Conservation (phyloP, 2,888 invertebrate genomes). For the Microctonus brassicae region DNA sequence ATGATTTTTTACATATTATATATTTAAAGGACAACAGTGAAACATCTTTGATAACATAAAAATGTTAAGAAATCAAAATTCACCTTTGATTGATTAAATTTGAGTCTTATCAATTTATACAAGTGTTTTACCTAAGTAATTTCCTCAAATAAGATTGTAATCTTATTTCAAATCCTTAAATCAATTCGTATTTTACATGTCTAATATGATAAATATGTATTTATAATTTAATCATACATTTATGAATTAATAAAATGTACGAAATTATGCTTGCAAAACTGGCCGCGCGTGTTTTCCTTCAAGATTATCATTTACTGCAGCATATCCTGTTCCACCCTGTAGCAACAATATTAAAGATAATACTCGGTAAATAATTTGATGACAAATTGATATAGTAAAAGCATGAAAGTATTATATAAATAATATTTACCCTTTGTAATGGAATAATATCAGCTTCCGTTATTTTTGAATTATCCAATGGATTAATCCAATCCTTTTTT, state of each 20-base stretch:
- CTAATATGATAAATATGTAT: neutral
- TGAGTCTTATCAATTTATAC: no score
- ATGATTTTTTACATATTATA: no score
- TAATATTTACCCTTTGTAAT: slow-evolving; percentile 81
- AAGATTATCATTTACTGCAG: slow-evolving; percentile 86
- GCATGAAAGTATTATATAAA: no score
- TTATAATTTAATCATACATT: neutral
- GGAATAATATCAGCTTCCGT: slow-evolving; percentile 93
- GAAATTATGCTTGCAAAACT: slow-evolving; percentile 82
- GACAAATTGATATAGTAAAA: no score
- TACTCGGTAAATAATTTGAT: no score
- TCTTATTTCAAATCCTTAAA: no score
- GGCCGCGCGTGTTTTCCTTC: slow-evolving; percentile 88
- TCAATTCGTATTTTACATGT: neutral
- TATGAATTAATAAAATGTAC: neutral
- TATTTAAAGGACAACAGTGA: no score
- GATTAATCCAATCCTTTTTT: slow-evolving; percentile 96
- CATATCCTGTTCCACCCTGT: slow-evolving; percentile 95
- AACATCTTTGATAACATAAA: no score
- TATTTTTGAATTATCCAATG: slow-evolving; percentile 86
- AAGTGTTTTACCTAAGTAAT: neutral
- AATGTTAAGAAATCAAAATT: no score
- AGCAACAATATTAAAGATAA: no score
- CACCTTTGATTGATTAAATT: no score
- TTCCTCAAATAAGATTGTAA: neutral